phyloP scores from a whole-genome alignment of 64 coral and sea anemone species.

The Pachyseris speciosa region DNA sequence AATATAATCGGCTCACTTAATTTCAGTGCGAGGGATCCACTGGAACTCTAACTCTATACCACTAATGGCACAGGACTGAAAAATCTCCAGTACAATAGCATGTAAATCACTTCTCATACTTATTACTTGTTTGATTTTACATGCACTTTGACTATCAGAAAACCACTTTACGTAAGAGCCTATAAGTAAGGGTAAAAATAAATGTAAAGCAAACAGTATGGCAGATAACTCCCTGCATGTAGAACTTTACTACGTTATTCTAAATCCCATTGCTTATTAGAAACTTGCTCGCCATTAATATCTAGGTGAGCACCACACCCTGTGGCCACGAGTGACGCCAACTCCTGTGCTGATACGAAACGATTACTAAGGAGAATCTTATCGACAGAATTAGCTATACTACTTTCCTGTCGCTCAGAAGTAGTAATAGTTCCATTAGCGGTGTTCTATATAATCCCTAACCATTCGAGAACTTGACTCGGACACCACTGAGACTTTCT shows the following conservation, averaged over 20 bases:
- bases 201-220: conserved; percentile 5
- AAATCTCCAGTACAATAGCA: conserved; percentile 17
- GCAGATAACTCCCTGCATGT: conserved; percentile 20
- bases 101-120: conserved; percentile 36
- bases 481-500: conserved; percentile 54
- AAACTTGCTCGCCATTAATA: too few relatives aligned
- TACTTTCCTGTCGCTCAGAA: conserved; percentile 30
- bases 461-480: conserved; percentile 30
- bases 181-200: not conserved
- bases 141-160: not conserved
- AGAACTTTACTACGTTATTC: not conserved
- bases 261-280: conserved; percentile 25
- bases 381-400: not conserved
- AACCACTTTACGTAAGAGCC: too few relatives aligned
- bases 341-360: not conserved
- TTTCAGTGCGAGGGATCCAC: conserved; percentile 53
- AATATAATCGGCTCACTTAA: conserved; percentile 57
- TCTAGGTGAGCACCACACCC: conserved; percentile 45
- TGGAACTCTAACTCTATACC: too few relatives aligned
- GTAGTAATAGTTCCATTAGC: conserved; percentile 2
- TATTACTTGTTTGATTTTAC: not conserved
- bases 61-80: conserved; percentile 23
- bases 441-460: too few relatives aligned
- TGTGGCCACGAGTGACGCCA: conserved; percentile 21
- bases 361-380: too few relatives aligned